Conservation (phyloP, 2,888 invertebrate genomes). For the Callyntrura guangdongensis region DNA sequence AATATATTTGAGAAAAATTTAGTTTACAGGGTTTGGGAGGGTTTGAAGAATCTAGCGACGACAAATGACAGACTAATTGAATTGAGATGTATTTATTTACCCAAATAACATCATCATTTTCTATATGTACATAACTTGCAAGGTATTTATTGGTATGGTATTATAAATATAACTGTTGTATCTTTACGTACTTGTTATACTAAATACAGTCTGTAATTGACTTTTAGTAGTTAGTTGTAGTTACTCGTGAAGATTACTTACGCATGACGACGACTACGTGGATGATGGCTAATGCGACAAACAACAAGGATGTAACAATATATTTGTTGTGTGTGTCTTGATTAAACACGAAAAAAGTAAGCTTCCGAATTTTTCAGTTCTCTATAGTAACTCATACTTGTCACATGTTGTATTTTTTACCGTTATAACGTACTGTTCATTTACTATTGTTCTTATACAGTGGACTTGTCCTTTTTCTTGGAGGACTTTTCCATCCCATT, state of each 20-base stretch:
- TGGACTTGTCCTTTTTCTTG: conserved; percentile 74
- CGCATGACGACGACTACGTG: neutral
- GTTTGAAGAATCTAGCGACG: too few relatives aligned
- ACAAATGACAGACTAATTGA: too few relatives aligned
- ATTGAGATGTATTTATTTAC: neutral
- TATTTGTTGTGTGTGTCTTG: neutral
- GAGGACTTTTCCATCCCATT: conserved; percentile 79
- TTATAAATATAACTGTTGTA: neutral
- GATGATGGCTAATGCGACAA: neutral
- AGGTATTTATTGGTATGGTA: neutral
- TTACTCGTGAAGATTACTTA: neutral
- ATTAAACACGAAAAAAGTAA: too few relatives aligned
- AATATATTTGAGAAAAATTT: too few relatives aligned
- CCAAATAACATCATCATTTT: neutral
- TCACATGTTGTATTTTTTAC: neutral
- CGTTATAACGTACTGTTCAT: neutral
- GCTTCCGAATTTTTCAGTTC: too few relatives aligned
- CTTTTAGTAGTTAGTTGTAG: conserved; percentile 13
- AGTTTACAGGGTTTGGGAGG: too few relatives aligned
- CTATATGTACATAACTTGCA: neutral
- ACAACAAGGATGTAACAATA: neutral
- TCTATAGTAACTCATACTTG: too few relatives aligned
- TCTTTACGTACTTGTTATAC: neutral
- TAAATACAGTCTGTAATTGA: conserved; percentile 62
- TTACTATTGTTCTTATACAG: neutral